Evolutionary conservation across 2,797 vertebrate genomes (phyloP).

Genomic region (Bradypus variegatus): DNA sequence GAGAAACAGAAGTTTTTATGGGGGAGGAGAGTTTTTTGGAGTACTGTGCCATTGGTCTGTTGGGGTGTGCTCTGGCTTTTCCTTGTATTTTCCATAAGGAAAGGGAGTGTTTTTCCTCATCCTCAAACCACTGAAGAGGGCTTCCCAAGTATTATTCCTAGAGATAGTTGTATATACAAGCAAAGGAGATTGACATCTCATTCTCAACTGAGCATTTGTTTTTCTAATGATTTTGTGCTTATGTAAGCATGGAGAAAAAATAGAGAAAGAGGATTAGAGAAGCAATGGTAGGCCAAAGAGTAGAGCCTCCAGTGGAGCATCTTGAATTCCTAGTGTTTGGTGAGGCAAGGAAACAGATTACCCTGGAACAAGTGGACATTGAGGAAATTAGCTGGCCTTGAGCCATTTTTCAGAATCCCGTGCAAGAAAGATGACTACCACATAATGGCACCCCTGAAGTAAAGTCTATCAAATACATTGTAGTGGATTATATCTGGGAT

Average conservation of each 20-base stretch:
- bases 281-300: background rate
- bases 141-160: background rate
- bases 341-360: background rate
- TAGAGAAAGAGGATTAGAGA: background rate
- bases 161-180: background rate
- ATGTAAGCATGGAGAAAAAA: background rate
- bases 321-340: background rate
- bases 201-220: background rate
- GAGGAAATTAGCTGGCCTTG: background rate
- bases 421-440: background rate
- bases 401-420: background rate
- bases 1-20: background rate
- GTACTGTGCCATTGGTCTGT: background rate
- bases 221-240: background rate
- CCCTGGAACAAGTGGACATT: background rate
- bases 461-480: background rate
- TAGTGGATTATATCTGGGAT: background rate
- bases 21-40: background rate
- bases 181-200: background rate
- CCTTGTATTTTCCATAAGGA: background rate
- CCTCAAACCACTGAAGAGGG: background rate
- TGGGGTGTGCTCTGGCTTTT: background rate
- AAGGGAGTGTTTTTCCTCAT: background rate
- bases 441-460: background rate
- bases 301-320: background rate